These are phyloP conservation scores for Drosophila engyochracea DNA, from an alignment of 2,888 invertebrate genomes.

Conservation along the genomic window DNA sequence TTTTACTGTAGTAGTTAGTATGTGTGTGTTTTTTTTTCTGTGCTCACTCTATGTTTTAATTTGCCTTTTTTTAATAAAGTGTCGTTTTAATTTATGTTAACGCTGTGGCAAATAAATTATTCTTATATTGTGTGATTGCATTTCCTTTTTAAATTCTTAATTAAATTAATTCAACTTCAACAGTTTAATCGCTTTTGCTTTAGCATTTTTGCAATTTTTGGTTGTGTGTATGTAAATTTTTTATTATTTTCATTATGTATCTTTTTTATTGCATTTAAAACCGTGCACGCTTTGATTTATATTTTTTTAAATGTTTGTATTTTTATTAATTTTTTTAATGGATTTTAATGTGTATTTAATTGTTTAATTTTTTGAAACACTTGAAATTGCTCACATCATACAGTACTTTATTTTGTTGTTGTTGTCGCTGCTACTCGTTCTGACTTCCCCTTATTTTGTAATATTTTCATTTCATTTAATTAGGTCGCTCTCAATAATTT, in stretches of 20 bases:
- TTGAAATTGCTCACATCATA: conserved; percentile 80
- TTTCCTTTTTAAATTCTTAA: conserved; percentile 65
- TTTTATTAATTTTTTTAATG: conserved; percentile 28
- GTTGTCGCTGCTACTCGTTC: conserved; percentile 27
- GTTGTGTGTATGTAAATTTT: conserved; percentile 62
- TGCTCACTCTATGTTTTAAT: conserved; percentile 77
- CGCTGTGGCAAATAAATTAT: conserved; percentile 51
- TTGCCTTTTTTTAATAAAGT: conserved; percentile 60
- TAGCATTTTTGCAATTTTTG: conserved; percentile 26
- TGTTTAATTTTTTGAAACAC: conserved; percentile 72
- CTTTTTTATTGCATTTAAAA: conserved; percentile 76
- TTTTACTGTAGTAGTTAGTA: conserved; percentile 48
- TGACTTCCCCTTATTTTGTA: conserved; percentile 40
- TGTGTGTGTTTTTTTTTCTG: conserved; percentile 54
- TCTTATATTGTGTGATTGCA: conserved; percentile 57
- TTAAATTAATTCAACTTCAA: conserved; percentile 75
- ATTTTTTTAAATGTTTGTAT: conserved; percentile 43
- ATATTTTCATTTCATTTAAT: conserved; percentile 76
- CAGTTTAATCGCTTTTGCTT: conserved; percentile 48
- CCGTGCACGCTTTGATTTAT: conserved; percentile 68
- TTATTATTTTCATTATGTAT: conserved; percentile 61
- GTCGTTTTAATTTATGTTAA: conserved; percentile 42
- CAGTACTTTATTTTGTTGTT: conserved; percentile 35
- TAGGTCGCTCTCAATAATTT: conserved; percentile 77
- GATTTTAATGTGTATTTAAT: conserved; percentile 56